Conservation (phyloP, 2,888 invertebrate genomes). For the Flexamia atlantica region DNA sequence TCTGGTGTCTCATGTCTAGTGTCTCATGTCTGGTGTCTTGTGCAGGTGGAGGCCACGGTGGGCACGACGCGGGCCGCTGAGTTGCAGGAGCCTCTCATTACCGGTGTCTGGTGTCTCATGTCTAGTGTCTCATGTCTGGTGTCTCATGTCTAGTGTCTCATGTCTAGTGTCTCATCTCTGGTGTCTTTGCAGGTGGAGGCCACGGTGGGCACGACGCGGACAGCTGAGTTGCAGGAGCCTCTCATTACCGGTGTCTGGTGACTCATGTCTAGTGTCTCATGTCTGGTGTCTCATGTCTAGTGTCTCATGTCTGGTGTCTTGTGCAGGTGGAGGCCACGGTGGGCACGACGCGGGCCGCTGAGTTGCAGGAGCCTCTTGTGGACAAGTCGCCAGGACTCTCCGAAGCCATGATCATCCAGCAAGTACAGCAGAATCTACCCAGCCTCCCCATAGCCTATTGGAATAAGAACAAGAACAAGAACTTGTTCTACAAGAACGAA, state of each 20-base stretch:
- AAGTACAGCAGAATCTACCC: slow-evolving; percentile 88
- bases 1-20: no score
- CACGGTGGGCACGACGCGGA: slow-evolving; percentile 49
- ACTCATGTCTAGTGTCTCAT: no score
- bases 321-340: slow-evolving; percentile 66
- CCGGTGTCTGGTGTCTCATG: no score
- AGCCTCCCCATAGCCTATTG: slow-evolving; percentile 92
- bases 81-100: slow-evolving; percentile 78
- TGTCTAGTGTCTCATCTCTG: no score
- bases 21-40: no score
- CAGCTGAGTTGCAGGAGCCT: no score
- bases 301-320: no score
- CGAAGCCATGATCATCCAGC: slow-evolving; percentile 78
- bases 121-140: no score
- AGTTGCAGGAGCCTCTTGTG: slow-evolving; percentile 78
- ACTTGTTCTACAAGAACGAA: slow-evolving; percentile 80
- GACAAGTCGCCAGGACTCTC: slow-evolving; percentile 80
- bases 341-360: slow-evolving; percentile 69
- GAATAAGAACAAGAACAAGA: slow-evolving; percentile 89
- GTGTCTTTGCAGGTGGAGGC: slow-evolving; percentile 66
- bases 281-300: no score
- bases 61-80: slow-evolving; percentile 71
- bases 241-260: no score
- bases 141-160: no score
- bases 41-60: slow-evolving; percentile 65